Percentiles rank a stretch among this genome's conserved stretches.
Conservation (phyloP, 2,888 invertebrate species). For the Drosophila meridiana region DNA sequence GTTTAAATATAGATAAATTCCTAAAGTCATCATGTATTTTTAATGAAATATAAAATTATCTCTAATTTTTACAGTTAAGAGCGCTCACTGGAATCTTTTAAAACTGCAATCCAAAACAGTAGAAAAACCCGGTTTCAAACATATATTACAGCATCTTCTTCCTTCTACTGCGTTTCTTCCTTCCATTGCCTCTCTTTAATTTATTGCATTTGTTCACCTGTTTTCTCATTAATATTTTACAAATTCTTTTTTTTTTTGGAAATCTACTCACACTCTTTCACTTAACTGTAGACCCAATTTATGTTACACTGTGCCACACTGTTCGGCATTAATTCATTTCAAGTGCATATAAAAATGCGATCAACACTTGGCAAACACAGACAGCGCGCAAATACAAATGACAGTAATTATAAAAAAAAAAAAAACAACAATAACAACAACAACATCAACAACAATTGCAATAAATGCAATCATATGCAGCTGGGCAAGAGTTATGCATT, state of each 20-base stretch:
- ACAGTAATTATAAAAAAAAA: constrained; percentile 46
- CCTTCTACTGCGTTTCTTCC: background rate
- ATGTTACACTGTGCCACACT: constrained; percentile 4
- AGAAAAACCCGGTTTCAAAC: background rate
- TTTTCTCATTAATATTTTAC: constrained; percentile 5
- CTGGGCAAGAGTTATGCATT: constrained; percentile 62
- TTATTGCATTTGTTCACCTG: background rate
- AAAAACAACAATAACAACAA: constrained; percentile 23
- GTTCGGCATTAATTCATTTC: constrained; percentile 27
- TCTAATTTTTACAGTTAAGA: too few relatives aligned
- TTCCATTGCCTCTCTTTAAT: background rate
- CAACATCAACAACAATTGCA: constrained; percentile 27
- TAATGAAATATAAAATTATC: too few relatives aligned
- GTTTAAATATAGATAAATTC: too few relatives aligned
- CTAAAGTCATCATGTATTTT: too few relatives aligned
- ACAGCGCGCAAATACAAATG: constrained; percentile 59
- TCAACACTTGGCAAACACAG: constrained; percentile 66
- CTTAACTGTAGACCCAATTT: background rate
- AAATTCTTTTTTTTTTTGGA: background rate
- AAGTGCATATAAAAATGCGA: constrained; percentile 43
- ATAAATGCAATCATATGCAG: constrained; percentile 60
- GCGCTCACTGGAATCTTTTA: background rate
- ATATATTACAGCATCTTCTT: background rate
- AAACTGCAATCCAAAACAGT: background rate
- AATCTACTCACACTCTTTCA: background rate